Conservation (phyloP, 2,797 vertebrate species). For the Gymnothorax javanicus region DNA sequence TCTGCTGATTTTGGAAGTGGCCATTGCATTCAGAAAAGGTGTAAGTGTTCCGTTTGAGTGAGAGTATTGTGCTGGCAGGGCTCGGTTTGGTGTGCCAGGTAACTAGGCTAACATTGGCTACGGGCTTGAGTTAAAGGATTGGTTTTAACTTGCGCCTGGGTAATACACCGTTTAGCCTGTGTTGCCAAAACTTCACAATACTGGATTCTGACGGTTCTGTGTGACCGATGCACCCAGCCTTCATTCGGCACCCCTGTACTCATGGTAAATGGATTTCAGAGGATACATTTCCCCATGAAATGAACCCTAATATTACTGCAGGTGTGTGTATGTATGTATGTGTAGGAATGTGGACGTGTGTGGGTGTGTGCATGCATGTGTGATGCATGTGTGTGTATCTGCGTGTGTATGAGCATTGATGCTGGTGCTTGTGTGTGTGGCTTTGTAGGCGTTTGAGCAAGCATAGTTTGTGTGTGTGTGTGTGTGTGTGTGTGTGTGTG, state of each 20-base stretch:
- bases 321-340: background rate
- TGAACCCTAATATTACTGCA: background rate
- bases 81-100: background rate
- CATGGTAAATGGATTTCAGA: background rate
- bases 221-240: background rate
- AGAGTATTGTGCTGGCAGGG: background rate
- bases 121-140: background rate
- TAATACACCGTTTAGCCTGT: background rate
- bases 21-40: background rate
- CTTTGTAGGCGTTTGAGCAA: background rate
- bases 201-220: background rate
- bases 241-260: background rate
- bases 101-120: background rate
- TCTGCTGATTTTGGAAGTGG: background rate
- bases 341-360: background rate
- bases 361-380: background rate
- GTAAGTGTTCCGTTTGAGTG: background rate
- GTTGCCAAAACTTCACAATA: background rate
- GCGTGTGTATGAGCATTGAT: background rate
- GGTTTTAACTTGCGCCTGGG: background rate
- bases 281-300: background rate
- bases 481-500: constrained; percentile 20
- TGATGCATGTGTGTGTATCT: constrained; percentile 10
- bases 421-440: constrained; percentile 20
- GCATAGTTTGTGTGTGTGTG: constrained; percentile 3